These are phyloP conservation scores for Nasonia giraulti DNA, from an alignment of 1,140 invertebrate species.

Conservation along the genomic window DNA sequence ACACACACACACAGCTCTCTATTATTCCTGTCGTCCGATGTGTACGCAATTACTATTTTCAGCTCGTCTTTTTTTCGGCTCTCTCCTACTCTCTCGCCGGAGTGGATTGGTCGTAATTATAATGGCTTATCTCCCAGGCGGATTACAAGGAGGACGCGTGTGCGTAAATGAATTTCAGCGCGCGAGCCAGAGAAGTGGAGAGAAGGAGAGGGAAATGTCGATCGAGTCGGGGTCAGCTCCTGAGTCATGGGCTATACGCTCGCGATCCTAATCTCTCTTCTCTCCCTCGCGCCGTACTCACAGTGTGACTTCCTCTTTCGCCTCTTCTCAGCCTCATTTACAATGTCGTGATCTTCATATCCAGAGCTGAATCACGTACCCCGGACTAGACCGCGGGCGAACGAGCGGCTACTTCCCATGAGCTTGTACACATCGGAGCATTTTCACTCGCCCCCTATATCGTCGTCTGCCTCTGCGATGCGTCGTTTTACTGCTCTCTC, in stretches of 20 bases:
- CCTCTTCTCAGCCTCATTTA: slow-evolving; percentile 52
- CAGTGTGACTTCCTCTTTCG: slow-evolving; percentile 51
- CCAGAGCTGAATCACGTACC: slow-evolving; percentile 55
- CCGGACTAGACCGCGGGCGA: slow-evolving; percentile 28
- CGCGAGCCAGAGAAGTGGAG: not conserved
- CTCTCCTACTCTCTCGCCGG: too few relatives aligned
- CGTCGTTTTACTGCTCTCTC: not conserved
- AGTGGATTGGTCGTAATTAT: not conserved
- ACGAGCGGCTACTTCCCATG: slow-evolving; percentile 48
- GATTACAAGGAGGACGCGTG: too few relatives aligned
- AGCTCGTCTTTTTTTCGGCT: not conserved
- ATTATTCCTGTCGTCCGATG: slow-evolving; percentile 38
- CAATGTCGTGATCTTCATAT: slow-evolving; percentile 56
- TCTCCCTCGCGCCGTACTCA: not conserved
- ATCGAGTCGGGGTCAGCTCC: slow-evolving; percentile 53
- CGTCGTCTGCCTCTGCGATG: too few relatives aligned
- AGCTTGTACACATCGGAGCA: slow-evolving; percentile 24
- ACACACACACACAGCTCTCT: not conserved
- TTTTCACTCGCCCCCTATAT: too few relatives aligned
- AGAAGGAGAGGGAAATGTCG: slow-evolving; percentile 40
- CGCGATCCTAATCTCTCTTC: slow-evolving; percentile 53
- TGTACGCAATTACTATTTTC: slow-evolving; percentile 50
- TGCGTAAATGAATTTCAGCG: not conserved
- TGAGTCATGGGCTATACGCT: slow-evolving; percentile 56
- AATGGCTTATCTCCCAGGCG: slow-evolving; percentile 37